These are phyloP conservation scores for Lacerta agilis DNA, from an alignment of 2,797 vertebrate species.

Conservation along the genomic window DNA sequence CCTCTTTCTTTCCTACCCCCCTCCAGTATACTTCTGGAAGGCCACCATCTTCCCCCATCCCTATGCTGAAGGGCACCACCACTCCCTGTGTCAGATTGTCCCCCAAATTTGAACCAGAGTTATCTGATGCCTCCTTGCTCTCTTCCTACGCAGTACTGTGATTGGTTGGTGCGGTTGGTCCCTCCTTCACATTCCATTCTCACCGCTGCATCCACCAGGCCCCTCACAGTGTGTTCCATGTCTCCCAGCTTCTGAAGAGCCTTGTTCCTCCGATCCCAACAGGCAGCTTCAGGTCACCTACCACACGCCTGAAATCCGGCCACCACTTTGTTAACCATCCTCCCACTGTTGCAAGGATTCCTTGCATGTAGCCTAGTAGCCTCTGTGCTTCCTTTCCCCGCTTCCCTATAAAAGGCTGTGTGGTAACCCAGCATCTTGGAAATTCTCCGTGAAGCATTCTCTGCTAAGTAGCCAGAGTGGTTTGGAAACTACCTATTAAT, in stretches of 20 bases:
- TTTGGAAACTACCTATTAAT: constrained; percentile 65
- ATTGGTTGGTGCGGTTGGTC: neutral
- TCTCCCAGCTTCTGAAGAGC: neutral
- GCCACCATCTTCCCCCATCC: neutral
- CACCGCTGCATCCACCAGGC: neutral
- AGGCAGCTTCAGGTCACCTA: neutral
- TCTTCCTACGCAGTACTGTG: neutral
- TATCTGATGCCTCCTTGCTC: neutral
- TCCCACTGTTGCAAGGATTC: neutral
- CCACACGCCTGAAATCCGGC: neutral
- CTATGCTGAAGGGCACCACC: neutral
- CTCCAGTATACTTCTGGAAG: neutral
- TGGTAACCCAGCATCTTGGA: neutral
- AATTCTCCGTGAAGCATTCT: neutral
- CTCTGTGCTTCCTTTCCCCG: neutral
- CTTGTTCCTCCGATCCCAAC: neutral
- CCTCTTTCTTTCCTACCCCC: too few species aligned
- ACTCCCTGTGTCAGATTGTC: neutral
- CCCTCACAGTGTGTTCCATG: too few species aligned
- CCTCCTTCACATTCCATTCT: neutral
- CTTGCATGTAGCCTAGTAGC: neutral
- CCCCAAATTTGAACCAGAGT: neutral
- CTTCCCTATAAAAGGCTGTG: neutral
- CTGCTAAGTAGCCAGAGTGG: neutral
- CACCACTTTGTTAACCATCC: too few species aligned